phyloP scores from a whole-genome alignment of 1,140 invertebrate genomes.

The Ceratina japonica region DNA sequence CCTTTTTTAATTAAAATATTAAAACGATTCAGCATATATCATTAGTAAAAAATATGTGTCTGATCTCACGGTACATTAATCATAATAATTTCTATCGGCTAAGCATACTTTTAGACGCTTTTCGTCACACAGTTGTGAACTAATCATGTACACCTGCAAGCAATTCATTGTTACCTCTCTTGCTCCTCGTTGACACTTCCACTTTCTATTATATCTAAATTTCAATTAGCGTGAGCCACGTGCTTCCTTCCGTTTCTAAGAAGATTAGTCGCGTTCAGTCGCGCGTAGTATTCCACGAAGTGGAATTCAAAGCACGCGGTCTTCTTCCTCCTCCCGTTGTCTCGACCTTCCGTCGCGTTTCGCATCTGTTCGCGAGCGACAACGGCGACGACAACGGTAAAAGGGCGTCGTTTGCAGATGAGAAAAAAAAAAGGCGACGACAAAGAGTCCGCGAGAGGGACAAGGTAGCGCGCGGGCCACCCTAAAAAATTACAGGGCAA shows the following conservation, averaged over 20 bases:
- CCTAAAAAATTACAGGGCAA: slow-evolving; percentile 58
- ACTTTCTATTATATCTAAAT: background rate
- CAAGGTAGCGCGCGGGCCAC: background rate
- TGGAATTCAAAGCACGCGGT: background rate
- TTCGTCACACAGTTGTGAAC: too few relatives aligned
- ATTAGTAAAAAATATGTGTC: too few relatives aligned
- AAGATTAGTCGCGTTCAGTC: slow-evolving; percentile 15
- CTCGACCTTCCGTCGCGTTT: slow-evolving; percentile 3
- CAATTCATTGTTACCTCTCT: slow-evolving; percentile 20
- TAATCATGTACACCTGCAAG: too few relatives aligned
- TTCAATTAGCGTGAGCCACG: background rate
- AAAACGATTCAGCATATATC: too few relatives aligned
- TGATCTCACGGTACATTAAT: too few relatives aligned
- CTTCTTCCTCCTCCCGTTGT: background rate
- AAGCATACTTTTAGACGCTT: too few relatives aligned
- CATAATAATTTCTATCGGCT: too few relatives aligned
- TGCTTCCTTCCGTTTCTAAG: background rate
- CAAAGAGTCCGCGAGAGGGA: slow-evolving; percentile 8
- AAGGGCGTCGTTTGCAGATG: slow-evolving; percentile 38
- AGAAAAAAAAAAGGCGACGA: slow-evolving; percentile 44
- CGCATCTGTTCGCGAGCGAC: slow-evolving; percentile 2
- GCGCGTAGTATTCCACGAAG: background rate
- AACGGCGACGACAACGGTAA: slow-evolving; percentile 4
- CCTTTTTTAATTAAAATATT: too few relatives aligned
- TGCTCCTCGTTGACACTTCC: background rate